A percentile compares a stretch with the other conserved stretches of the same genome.
Evolutionary conservation across 2,797 vertebrate genomes (phyloP).

Genomic region (Xerus rutilus): DNA sequence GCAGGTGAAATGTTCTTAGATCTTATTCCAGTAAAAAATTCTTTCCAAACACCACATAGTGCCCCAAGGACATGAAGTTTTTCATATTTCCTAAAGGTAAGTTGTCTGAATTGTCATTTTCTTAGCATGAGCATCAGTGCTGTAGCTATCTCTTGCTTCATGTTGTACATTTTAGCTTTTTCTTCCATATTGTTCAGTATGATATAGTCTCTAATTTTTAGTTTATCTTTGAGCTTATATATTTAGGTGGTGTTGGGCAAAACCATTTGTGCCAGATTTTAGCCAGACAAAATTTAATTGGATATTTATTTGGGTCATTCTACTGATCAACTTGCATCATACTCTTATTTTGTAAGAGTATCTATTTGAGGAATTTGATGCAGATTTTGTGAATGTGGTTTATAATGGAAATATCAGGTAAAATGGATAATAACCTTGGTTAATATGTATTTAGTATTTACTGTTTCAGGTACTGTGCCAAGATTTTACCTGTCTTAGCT

Average conservation of each 20-base stretch:
- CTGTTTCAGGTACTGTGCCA: not conserved
- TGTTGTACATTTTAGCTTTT: not conserved
- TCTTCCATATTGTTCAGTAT: not conserved
- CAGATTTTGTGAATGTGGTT: conserved; percentile 36
- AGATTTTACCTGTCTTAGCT: conserved; percentile 16
- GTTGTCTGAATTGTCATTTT: conserved; percentile 24
- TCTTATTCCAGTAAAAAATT: conserved; percentile 46
- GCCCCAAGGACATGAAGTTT: not conserved
- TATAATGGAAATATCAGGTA: conserved; percentile 45
- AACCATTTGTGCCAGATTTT: not conserved
- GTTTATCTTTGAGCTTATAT: not conserved
- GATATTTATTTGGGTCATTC: no score
- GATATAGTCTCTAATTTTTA: not conserved
- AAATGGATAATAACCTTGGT: conserved; percentile 17
- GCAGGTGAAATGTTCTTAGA: conserved; percentile 48
- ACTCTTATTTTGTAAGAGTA: conserved; percentile 43
- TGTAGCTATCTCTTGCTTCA: not conserved
- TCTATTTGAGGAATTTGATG: conserved; percentile 47
- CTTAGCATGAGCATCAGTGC: not conserved
- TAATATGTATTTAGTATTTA: not conserved
- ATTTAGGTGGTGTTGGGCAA: conserved; percentile 2
- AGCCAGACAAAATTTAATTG: no score
- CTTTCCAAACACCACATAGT: conserved; percentile 41
- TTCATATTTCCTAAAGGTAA: conserved; percentile 38
- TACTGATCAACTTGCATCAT: not conserved